Evolutionary conservation across 2,797 vertebrate genomes (phyloP), one percentile per base, ranked within the genome.

Genomic region (Hyperoplus immaculatus): DNA sequence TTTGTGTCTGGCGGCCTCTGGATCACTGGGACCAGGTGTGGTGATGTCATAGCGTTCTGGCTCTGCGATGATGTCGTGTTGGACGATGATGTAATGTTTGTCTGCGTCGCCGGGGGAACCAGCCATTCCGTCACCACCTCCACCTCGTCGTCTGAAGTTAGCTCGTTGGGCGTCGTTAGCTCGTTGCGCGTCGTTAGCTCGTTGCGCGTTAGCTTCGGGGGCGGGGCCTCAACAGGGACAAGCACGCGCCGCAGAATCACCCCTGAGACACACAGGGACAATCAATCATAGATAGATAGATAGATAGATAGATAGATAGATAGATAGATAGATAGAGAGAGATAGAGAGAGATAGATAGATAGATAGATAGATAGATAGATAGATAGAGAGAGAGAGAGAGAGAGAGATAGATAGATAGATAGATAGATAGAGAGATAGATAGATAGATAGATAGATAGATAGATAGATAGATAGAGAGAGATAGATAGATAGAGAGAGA

Each of bases 51-150:
- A 29, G 29, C 29, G 29, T 29, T 29, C 29, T 29, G 29, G 29
- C 29, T 29, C 29, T 29, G 29, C 29, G 29, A 29, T 29, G 21
- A 21, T 2, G 21, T 21, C 21, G 21, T 21, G 21, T 21, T 21
- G 21, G 21, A 21, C 21, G 21, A 2, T 21, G 29, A 29, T 0
- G 29, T 29, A 29, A 29, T 3, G 49, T 67, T 74, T 67, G 72
- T 74, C 58, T 72, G 56, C 0, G 60, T 83, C 39, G 88, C 84
- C 41, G 89, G 78, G 2, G 92, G 90, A 0, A 90, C 87, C 58
- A 89, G 90, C 95, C 94, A 96, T 80, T 96, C 95, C 0, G 94
- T 95, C 21, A 96, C 90, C 4, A 96, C 92, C 91, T 96, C 93
- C 78, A 96, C 95, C 53, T 96, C 95, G 1, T 96, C 95, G 0